Base-by-base conservation (phyloP, 2,113 vertebrate species). In the Columbina picui region DNA sequence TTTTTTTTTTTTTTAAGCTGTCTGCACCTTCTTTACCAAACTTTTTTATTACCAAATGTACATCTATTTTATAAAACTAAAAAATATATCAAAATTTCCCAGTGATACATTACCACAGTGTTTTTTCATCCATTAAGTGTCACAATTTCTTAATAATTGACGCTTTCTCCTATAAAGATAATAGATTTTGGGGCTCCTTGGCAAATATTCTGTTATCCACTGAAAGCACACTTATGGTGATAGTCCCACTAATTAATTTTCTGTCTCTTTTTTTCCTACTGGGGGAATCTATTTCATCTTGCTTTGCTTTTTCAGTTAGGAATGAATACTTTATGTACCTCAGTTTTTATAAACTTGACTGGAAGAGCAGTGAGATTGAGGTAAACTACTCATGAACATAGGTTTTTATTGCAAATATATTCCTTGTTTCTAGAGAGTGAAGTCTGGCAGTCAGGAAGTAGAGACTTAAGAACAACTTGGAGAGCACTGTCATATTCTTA, bases 401-500 rank as follows among this genome's bases (percentile, higher is more conserved):
- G 13, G 1, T 12, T 83, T 68, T 73, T 57, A 30, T 75, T 60
- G 36, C 15, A 47, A 56, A 60, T 87, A 30, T 45, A 30, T 63
- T 75, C 16, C 12, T 9, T 83, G 4, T 68, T 68, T 83, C 43
- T 68, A 9, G 26, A 36, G n/a, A 55, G 27, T 57, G n/a, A 38
- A 67, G 26, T 78, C 59, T 8, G 34, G 7, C 41, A 73, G 18
- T 84, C 30, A 79, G 36, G 25, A 93, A 79, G 43, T 4, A 68
- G n/a, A 86, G 27, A 25, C 59, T 60, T 53, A 43, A 38, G 26
- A 71, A 32, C 22, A 60, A 11, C 27, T 77, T 47, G 16, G 29
- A 73, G 59, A 56, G 52, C 39, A 3, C 23, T 78, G 5, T 0
- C n/a, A 8, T 0, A 0, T 27, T 18, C n/a, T 30, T 71, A 21